Conservation (phyloP, 2,888 invertebrate species). For the Polia nebulosa region DNA sequence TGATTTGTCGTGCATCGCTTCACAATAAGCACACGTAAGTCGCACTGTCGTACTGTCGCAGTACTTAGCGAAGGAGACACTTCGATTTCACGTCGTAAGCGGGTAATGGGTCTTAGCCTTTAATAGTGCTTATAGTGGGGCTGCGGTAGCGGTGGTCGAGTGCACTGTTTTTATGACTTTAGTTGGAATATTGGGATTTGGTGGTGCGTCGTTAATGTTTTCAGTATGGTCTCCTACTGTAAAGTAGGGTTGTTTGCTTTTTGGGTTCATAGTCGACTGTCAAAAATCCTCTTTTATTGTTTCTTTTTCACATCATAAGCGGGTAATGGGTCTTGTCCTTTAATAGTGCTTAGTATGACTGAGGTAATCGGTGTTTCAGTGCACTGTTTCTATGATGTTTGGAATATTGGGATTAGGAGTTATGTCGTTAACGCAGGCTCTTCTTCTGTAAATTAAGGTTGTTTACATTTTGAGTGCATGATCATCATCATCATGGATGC, state of each 20-base stretch:
- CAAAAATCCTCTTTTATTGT: no score
- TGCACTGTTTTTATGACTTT: not conserved
- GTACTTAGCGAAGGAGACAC: constrained; percentile 62
- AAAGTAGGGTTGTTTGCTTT: no score
- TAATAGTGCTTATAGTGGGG: no score
- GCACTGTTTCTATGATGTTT: not conserved
- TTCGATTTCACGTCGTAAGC: constrained; percentile 63
- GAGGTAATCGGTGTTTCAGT: constrained; percentile 3
- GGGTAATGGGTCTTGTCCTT: constrained; percentile 35
- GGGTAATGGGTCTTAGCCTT: constrained; percentile 42
- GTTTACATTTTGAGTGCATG: not conserved
- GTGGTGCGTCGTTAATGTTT: no score
- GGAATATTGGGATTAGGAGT: not conserved
- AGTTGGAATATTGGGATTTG: not conserved
- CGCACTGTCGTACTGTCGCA: constrained; percentile 26
- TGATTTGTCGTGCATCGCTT: constrained; percentile 77
- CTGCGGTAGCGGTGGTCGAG: constrained; percentile 11
- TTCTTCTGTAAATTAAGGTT: not conserved
- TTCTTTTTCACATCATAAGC: no score
- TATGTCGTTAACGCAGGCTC: not conserved
- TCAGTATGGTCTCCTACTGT: no score
- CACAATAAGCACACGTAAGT: constrained; percentile 76
- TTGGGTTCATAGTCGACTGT: no score
- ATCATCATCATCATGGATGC: no score
- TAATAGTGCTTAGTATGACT: constrained; percentile 31